These are phyloP conservation scores for Cepaea nemoralis DNA, from an alignment of 1,140 invertebrate species.

Conservation along the genomic window DNA sequence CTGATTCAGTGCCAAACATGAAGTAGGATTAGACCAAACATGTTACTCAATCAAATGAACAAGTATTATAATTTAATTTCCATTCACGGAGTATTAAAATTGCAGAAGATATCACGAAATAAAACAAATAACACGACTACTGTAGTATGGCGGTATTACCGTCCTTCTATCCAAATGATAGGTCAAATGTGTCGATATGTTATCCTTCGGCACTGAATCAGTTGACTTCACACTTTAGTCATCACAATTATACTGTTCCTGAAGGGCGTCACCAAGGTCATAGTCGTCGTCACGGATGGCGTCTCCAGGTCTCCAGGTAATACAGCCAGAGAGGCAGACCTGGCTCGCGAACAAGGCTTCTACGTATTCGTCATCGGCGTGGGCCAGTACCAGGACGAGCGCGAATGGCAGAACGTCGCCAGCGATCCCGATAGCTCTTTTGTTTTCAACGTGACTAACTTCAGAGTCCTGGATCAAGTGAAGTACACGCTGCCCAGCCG, in stretches of 20 bases:
- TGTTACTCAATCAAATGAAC: too few species aligned
- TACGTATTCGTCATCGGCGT: slow-evolving; percentile 65
- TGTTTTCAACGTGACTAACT: slow-evolving; percentile 55
- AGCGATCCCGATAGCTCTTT: slow-evolving; percentile 59
- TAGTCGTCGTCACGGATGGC: slow-evolving; percentile 64
- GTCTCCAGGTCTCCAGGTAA: slow-evolving; percentile 53
- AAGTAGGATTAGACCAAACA: too few species aligned
- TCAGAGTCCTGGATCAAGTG: slow-evolving; percentile 34
- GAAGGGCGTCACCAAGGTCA: slow-evolving; percentile 54
- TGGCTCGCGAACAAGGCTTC: slow-evolving; percentile 54
- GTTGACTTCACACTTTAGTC: too few species aligned
- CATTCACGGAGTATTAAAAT: too few species aligned
- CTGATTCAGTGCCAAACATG: too few species aligned
- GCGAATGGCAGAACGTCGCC: slow-evolving; percentile 61
- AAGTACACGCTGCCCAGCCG: slow-evolving; percentile 27
- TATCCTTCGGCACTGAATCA: too few species aligned
- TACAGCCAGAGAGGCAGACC: slow-evolving; percentile 54
- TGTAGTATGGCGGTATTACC: too few species aligned
- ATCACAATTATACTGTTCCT: neutral
- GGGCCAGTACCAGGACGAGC: slow-evolving; percentile 57
- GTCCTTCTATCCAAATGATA: too few species aligned
- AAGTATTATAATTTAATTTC: too few species aligned
- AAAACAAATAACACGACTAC: too few species aligned
- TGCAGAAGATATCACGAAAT: too few species aligned
- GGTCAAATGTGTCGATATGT: too few species aligned